phyloP scores from a whole-genome alignment of 2,113 vertebrate species.

The Lynx canadensis region DNA sequence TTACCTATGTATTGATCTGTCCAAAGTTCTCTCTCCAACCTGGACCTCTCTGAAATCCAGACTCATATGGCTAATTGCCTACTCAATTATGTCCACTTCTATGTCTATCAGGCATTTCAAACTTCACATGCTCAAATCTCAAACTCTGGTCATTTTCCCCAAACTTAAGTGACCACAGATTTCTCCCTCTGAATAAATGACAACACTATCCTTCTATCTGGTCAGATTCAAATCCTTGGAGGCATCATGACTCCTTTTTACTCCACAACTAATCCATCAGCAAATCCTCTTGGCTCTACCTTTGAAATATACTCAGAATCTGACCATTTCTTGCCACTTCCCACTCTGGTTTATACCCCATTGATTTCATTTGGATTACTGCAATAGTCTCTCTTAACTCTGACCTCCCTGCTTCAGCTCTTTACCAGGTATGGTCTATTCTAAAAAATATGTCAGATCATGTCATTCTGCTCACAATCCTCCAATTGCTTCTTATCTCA shows the following conservation, averaged over 20 bases:
- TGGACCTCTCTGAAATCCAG: neutral
- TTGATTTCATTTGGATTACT: neutral
- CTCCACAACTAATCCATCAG: neutral
- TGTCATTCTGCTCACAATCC: neutral
- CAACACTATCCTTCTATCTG: neutral
- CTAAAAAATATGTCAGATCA: neutral
- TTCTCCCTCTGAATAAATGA: neutral
- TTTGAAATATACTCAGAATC: slow-evolving; percentile 14
- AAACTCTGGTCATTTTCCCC: neutral
- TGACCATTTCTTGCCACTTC: neutral
- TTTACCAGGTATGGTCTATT: neutral
- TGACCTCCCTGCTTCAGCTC: neutral
- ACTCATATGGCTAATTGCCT: neutral
- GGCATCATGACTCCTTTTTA: neutral
- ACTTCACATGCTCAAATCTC: neutral
- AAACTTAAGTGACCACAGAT: neutral
- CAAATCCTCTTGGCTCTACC: neutral
- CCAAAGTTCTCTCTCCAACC: neutral
- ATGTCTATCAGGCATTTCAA: neutral
- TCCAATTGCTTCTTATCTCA: neutral
- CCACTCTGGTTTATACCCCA: neutral
- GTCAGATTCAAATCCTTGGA: neutral
- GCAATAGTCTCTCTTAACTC: neutral
- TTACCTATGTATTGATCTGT: neutral
- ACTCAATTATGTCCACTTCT: neutral